A percentile compares a stretch with the other conserved stretches of the same genome.
Conservation (phyloP, 1,140 invertebrate species). For the Belonocnema kinseyi region DNA sequence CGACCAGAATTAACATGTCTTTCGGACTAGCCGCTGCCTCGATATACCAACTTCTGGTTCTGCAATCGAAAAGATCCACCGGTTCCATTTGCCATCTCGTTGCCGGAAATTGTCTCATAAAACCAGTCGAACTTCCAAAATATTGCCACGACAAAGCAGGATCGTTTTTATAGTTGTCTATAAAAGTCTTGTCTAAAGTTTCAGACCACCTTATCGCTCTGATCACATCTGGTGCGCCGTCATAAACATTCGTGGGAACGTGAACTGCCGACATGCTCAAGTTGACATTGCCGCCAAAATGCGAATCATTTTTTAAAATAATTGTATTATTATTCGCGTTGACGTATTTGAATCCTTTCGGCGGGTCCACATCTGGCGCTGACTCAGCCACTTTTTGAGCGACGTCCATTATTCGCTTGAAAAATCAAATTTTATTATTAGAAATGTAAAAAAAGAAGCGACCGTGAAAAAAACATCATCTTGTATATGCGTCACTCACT, state of each 20-base stretch:
- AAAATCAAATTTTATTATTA: slow-evolving; percentile 32
- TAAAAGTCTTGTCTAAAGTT: slow-evolving; percentile 90
- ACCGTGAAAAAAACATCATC: too few relatives aligned
- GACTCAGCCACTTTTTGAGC: slow-evolving; percentile 85
- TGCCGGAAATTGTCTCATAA: slow-evolving; percentile 95
- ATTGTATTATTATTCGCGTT: slow-evolving; percentile 83
- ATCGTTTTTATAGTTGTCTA: slow-evolving; percentile 90
- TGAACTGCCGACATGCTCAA: slow-evolving; percentile 92
- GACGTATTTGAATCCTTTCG: slow-evolving; percentile 81
- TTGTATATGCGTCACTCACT: slow-evolving; percentile 69
- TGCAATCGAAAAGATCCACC: slow-evolving; percentile 91
- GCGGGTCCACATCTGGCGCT: slow-evolving; percentile 77
- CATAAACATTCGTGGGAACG: slow-evolving; percentile 96
- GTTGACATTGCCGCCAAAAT: slow-evolving; percentile 91
- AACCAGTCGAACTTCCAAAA: slow-evolving; percentile 96
- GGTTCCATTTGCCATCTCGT: slow-evolving; percentile 83
- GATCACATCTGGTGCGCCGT: slow-evolving; percentile 77
- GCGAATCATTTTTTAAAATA: slow-evolving; percentile 81
- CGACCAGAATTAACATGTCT: slow-evolving; percentile 96
- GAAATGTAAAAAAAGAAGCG: slow-evolving; percentile 2
- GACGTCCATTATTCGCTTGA: slow-evolving; percentile 86
- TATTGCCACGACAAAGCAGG: slow-evolving; percentile 96
- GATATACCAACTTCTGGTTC: slow-evolving; percentile 95
- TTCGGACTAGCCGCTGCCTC: slow-evolving; percentile 97
- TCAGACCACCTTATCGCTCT: slow-evolving; percentile 84